Percentiles rank a stretch among this genome's conserved stretches.
These are phyloP conservation scores for Rafetus swinhoei DNA, from an alignment of 2,113 vertebrate genomes.

Conservation along the genomic window DNA sequence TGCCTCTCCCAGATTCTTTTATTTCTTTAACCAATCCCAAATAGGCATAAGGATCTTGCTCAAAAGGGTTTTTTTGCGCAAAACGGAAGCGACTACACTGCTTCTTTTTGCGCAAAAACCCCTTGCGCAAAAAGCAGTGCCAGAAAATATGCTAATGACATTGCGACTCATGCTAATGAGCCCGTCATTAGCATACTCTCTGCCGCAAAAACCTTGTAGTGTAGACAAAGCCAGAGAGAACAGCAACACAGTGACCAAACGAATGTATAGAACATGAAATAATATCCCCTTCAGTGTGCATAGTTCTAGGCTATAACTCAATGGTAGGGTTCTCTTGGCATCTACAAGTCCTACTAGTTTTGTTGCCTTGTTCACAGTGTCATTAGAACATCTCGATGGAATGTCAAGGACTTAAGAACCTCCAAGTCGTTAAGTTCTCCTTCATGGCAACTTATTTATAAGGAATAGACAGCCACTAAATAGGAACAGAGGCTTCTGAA, in stretches of 20 bases:
- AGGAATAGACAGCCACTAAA: not conserved
- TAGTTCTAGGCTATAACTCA: not conserved
- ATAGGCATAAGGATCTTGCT: too few species aligned
- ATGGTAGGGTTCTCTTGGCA: not conserved
- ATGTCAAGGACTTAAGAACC: not conserved
- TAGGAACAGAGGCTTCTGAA: not conserved
- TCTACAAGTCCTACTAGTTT: not conserved
- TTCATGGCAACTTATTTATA: not conserved
- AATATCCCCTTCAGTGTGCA: not conserved
- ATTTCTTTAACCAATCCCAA: too few species aligned
- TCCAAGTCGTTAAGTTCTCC: not conserved
- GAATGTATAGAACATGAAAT: not conserved
- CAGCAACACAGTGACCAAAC: not conserved
- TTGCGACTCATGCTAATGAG: too few species aligned
- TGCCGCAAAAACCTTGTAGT: too few species aligned
- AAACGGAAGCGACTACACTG: too few species aligned
- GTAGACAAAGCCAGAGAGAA: not conserved
- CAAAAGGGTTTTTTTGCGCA: too few species aligned
- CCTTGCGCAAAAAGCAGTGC: too few species aligned
- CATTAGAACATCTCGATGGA: not conserved
- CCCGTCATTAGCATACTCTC: too few species aligned
- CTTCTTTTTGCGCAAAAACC: too few species aligned
- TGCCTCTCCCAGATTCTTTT: too few species aligned
- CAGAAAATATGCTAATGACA: too few species aligned
- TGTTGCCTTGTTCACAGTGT: not conserved